Percentiles rank a stretch among this genome's conserved stretches.
Conservation (phyloP, 2,113 vertebrate species). For the Lonchura striata region DNA sequence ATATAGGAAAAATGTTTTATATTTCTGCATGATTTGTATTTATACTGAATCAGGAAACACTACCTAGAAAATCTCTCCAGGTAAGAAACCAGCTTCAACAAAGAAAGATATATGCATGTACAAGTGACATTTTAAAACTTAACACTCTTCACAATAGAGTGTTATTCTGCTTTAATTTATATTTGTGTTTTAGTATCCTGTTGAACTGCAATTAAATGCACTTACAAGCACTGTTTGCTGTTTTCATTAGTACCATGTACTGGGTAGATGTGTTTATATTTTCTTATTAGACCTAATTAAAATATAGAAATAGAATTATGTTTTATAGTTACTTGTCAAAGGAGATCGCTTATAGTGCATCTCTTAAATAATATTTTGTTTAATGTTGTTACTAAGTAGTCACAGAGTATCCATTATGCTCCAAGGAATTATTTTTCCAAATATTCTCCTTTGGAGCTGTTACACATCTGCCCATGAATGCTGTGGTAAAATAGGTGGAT, state of each 20-base stretch:
- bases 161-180: neutral
- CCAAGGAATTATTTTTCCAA: neutral
- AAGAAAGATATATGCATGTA: neutral
- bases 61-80: neutral
- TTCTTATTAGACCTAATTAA: conserved; percentile 44
- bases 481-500: neutral
- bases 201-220: conserved; percentile 11
- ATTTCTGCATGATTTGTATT: neutral
- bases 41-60: neutral
- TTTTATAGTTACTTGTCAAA: conserved; percentile 31
- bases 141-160: neutral
- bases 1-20: neutral
- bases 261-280: neutral
- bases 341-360: neutral
- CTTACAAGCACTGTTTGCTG: neutral
- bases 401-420: neutral
- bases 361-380: neutral
- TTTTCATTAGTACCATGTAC: neutral
- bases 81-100: neutral
- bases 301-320: conserved; percentile 5
- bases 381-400: neutral
- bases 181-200: neutral
- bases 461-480: neutral
- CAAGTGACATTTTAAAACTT: neutral
- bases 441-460: neutral